phyloP scores from a whole-genome alignment of 2,113 vertebrate genomes.

The Panthera leo region DNA sequence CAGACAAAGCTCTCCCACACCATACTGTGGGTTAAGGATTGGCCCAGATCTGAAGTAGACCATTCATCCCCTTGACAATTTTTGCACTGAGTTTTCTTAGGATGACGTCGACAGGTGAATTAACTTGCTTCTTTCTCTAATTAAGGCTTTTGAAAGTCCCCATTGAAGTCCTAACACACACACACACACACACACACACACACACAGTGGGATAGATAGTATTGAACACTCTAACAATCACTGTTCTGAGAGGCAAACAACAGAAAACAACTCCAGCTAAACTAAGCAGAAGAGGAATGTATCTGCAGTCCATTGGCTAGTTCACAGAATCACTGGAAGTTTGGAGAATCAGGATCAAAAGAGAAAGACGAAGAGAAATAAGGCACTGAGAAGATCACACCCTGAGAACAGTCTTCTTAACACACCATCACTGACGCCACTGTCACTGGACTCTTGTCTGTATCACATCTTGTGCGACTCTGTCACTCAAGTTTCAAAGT shows the following conservation, averaged over 20 bases:
- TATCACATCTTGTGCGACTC: background rate
- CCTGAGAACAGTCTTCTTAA: background rate
- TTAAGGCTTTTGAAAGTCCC: background rate
- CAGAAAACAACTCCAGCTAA: background rate
- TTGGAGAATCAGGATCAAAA: background rate
- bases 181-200: background rate
- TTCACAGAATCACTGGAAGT: background rate
- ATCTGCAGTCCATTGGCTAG: background rate
- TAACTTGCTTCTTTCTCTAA: background rate
- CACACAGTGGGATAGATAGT: background rate
- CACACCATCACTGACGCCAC: accelerated
- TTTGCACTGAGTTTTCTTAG: background rate
- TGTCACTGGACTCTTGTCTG: background rate
- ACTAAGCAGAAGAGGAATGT: background rate
- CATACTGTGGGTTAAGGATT: background rate
- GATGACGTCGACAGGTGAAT: background rate
- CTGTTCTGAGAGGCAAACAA: background rate
- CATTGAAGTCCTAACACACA: background rate
- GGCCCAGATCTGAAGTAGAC: background rate
- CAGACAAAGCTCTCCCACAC: background rate
- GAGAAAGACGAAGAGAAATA: background rate
- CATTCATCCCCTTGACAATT: background rate
- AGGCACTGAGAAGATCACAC: background rate
- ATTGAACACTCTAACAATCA: background rate
- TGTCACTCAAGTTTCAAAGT: background rate